A percentile compares a stretch with the other conserved stretches of the same genome.
Evolutionary conservation across 1,140 invertebrate genomes (phyloP).

Genomic region (Agraylea sexmaculata): DNA sequence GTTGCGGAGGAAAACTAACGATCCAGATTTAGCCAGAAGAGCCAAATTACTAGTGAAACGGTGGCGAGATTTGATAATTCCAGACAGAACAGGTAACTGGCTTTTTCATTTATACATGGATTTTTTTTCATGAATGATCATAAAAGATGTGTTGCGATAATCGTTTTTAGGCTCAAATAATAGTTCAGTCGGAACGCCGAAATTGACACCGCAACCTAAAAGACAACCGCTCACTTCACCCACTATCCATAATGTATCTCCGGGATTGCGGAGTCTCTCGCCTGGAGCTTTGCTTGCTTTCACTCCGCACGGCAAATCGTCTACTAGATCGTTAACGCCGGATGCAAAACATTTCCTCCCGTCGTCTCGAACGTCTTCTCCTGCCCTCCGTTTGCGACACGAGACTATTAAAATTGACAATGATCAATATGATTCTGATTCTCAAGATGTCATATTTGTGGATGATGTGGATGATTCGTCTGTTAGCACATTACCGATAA

Average conservation of each 20-base stretch:
- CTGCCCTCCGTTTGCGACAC: constrained; percentile 22
- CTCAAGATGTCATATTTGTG: constrained; percentile 38
- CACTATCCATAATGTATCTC: constrained; percentile 16
- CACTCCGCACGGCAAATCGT: constrained; percentile 3
- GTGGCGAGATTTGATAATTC: constrained; percentile 76
- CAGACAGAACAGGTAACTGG: constrained; percentile 33
- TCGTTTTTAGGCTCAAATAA: too few relatives aligned
- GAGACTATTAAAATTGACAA: constrained; percentile 25
- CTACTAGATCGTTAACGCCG: not conserved
- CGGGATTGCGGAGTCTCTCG: constrained; percentile 8
- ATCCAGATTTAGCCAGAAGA: constrained; percentile 69
- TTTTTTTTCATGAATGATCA: not conserved
- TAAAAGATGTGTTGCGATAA: too few relatives aligned
- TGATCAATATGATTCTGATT: constrained; percentile 33
- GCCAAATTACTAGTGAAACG: constrained; percentile 82
- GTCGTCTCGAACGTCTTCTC: constrained; percentile 12
- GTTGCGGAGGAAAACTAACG: constrained; percentile 69
- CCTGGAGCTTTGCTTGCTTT: too few relatives aligned
- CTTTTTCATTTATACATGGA: constrained; percentile 13
- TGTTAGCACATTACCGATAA: not conserved
- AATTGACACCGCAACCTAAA: constrained; percentile 6
- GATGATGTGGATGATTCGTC: constrained; percentile 23
- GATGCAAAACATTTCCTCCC: constrained; percentile 5
- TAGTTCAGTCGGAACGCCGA: too few relatives aligned
- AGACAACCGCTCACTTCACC: constrained; percentile 19